Base-by-base conservation (phyloP, 2,113 vertebrate species). In the Ageneiosus marmoratus region DNA sequence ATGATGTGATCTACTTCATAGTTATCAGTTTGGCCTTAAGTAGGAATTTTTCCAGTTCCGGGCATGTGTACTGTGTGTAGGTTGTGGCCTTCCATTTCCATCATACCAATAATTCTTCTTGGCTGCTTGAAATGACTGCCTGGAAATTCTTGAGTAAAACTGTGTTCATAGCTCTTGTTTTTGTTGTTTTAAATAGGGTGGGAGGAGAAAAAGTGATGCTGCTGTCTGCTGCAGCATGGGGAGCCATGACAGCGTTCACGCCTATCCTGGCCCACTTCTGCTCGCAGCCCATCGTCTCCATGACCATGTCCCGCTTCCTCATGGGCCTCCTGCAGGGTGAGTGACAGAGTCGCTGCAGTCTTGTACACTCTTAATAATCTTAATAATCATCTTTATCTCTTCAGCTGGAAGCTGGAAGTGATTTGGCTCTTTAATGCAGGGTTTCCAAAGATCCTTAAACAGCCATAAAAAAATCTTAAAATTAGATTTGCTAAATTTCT, bases 261-360 rank as follows among this genome's bases (percentile, higher is more conserved):
- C 97, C 97, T 0, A 80, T 97, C 89, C 91, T 97, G 48, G 92
- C 95, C 18, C 94, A 91, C 56, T 83, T 97, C 83, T 94, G 96
- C 85, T 94, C 95, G 3, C 93, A 95, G 80, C 97, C 95, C 1
- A 95, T 99, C 34, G 24, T 94, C 73, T 94, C 95, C 82, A 93
- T 98, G 95, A 95, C 96, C 6, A 88, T 93, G 76, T 94, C 95
- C 0, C 94, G 97, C 74, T 95, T 99, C 88, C 96, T 99, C 70
- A 97, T 95, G 89, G 98, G 98, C 29, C 81, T 99, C 75, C 90
- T 98, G 81, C 98, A 99, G 95, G 98, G 98, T 98, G 89, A 95
- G 94, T 90, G 15, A 51, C 18, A 10, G 16, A n/a, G 37, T 16
- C 16, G 20, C 9, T 20, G 18, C 18, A 10, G 27, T 63, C 60